Evolutionary conservation across 1,140 invertebrate genomes (phyloP), one percentile per base, ranked within the genome.

Genomic region (Ylistrum balloti): DNA sequence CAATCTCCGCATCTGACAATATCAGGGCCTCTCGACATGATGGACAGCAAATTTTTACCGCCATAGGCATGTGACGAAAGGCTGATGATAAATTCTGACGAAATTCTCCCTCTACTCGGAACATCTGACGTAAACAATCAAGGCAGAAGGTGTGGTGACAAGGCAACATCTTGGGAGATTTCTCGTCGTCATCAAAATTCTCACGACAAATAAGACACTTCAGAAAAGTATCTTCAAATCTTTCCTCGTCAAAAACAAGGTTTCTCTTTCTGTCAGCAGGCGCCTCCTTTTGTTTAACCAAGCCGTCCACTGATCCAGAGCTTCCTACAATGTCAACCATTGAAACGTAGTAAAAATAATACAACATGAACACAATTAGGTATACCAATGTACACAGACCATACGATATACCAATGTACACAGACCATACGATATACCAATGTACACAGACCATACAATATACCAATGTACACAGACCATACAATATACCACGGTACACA

Each of bases 11-110:
- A 33, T 95, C 94, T 17, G 99, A 98, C 22, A 97, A 98, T 94
- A 99, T 99, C 95, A 99, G 98, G 0, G 98, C 98, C 15, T 98
- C 98, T 10, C 99, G 99, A 96, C 97, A 99, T 89, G 99, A 98
- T 95, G 98, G 99, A 96, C 96, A 95, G 85, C 94, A 94, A 89
- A 95, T 95, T 88, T 95, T 95, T 0, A 95, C 95, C 9, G 95
- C 95, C 45, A 94, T 89, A 0, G 95, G 95, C 94, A 95, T 94
- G 86, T 91, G 92, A 15, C 95, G 92, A 92, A 95, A 95, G 0
- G 95, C 95, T 1, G 94, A 95, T 7, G 94, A 95, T 28, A 95
- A 90, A 10, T 94, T 93, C 87, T 94, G 94, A 17, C 95, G 92
- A 89, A 94, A 95, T 88, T 95, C 95, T 13, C 95, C 94, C 86